Evolutionary conservation across 2,888 invertebrate genomes (phyloP).

Genomic region (Brachypalpus laphriformis): DNA sequence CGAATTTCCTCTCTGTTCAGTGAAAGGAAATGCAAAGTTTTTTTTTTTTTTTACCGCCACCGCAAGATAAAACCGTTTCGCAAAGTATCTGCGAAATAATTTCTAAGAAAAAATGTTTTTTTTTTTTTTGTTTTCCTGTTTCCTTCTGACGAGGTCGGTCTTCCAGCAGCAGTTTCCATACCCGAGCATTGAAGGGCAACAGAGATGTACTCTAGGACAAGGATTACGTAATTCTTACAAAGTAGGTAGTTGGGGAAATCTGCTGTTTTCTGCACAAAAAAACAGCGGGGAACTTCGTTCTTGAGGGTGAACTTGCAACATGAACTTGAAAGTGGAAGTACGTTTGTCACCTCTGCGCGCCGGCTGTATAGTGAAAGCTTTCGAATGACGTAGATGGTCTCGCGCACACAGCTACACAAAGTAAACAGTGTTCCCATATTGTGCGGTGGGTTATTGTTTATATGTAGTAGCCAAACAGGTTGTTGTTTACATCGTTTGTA

Average conservation of each 20-base stretch:
- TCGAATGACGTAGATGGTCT: conserved; percentile 64
- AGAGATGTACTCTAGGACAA: conserved; percentile 40
- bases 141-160: conserved; percentile 36
- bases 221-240: conserved; percentile 65
- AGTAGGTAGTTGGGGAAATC: conserved; percentile 48
- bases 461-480: conserved; percentile 57
- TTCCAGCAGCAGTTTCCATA: conserved; percentile 32
- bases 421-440: too few relatives aligned
- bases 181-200: conserved; percentile 44
- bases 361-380: conserved; percentile 29
- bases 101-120: conserved; percentile 32
- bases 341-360: neutral
- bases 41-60: conserved; percentile 30
- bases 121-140: conserved; percentile 34
- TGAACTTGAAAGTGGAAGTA: conserved; percentile 66
- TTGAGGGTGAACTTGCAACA: conserved; percentile 71
- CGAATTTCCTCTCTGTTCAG: conserved; percentile 56
- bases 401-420: neutral
- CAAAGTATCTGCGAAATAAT: conserved; percentile 52
- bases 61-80: conserved; percentile 47
- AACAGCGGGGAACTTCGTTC: conserved; percentile 23
- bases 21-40: conserved; percentile 62
- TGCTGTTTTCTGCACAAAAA: conserved; percentile 60
- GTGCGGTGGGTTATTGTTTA: too few relatives aligned
- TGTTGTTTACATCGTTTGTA: conserved; percentile 67